Base-by-base conservation (phyloP, 2,113 vertebrate species). In the Ailurus styani region DNA sequence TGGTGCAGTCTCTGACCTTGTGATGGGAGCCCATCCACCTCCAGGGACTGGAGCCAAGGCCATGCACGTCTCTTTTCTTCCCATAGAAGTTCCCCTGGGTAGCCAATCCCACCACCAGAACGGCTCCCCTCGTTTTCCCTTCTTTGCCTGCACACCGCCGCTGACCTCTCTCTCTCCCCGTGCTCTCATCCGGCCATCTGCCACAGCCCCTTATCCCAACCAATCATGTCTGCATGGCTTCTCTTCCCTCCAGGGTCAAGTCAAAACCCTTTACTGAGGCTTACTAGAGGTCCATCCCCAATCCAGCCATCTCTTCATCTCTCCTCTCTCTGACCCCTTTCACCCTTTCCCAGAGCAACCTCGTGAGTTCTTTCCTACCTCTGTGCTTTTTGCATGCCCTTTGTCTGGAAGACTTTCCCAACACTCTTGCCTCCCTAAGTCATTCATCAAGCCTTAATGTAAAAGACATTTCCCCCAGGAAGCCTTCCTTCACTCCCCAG, bases 381-480 rank as follows among this genome's bases (percentile, higher is more conserved):
- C 47, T 42, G 6, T 62, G n/a, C 13, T n/a, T 66, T 52, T 73
- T 64, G 23, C 7, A 57, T 42, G 21, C 37, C 54, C 5, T 83
- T 87, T 15, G 17, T 85, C 47, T 89, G 54, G 31, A 96, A 31
- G 1, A 0, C 6, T 40, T 83, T 31, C 34, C 27, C 13, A 68
- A 68, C 7, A 1, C 57, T 73, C 34, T 72, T 54, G 5, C 23
- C 8, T 75, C 54, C 75, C 40, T 66, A 66, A 89, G 23, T 86
- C 23, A 42, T 83, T 64, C 27, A n/a, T 83, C 21, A 82, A 89
- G 14, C 2, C 23, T 90, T 88, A 79, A 57, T 52, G 45, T 62
- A 79, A 77, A 89, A 72, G 57, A 21, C 17, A 50, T 12, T 91
- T 94, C 54, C 34, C 90, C 55, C 21, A 91, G 70, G 77, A 95